These are phyloP conservation scores for Zaprionus obscuricornis DNA, from an alignment of 2,888 invertebrate genomes.

Conservation along the genomic window DNA sequence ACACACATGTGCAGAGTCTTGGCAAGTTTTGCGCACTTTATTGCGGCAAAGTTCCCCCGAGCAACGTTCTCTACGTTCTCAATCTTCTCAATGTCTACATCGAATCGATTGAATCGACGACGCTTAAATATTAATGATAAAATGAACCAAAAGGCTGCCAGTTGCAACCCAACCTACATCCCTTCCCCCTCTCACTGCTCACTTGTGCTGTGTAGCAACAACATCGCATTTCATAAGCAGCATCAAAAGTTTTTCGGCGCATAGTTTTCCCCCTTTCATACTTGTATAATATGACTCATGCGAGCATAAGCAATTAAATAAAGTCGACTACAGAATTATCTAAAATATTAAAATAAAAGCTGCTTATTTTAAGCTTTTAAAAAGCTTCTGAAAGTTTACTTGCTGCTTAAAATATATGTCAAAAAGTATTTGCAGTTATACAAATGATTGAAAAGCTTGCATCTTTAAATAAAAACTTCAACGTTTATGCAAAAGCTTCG, in stretches of 20 bases:
- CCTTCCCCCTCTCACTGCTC: no score
- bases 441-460: no score
- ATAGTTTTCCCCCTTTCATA: conserved; percentile 26
- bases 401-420: no score
- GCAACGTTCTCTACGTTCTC: conserved; percentile 2
- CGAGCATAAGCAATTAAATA: not conserved
- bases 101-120: conserved; percentile 73
- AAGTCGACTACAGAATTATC: not conserved
- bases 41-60: no score
- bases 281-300: conserved; percentile 40
- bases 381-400: no score
- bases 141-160: conserved; percentile 40
- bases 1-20: conserved; percentile 3
- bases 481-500: no score
- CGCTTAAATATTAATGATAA: conserved; percentile 74
- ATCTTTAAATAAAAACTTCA: no score
- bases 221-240: conserved; percentile 50
- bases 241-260: conserved; percentile 61
- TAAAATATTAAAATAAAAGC: not conserved
- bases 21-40: conserved; percentile 56
- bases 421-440: no score
- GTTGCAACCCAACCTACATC: conserved; percentile 10
- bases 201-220: conserved; percentile 13
- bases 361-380: no score
- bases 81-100: conserved; percentile 19